Evolutionary conservation across 2,113 vertebrate genomes (phyloP), one percentile per base, ranked within the genome.

Genomic region (Dipodomys spectabilis): DNA sequence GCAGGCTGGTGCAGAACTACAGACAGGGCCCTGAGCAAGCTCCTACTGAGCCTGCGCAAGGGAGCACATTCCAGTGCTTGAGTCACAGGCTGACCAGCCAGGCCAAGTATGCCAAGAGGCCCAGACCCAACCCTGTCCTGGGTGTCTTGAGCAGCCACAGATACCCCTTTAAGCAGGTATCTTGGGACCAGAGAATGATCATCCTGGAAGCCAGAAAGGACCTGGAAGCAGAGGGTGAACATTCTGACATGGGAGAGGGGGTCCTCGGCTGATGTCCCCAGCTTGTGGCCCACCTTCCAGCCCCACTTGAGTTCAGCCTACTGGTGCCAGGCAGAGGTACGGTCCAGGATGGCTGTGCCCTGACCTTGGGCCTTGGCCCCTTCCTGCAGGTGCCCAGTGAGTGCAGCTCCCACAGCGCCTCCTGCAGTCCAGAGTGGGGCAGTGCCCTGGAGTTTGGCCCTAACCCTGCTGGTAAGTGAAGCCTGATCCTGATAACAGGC

Each of bases 371-470:
- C 75, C 62, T 83, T 75, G 8, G 2, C 72, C 6, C 67, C 64
- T 15, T 93, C 91, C 95, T 10, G 96, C 98, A 99, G 99, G 99
- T 98, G 77, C 98, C 98, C 82, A 98, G 98, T 2, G 99, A 99
- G 81, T 99, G 99, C 44, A 98, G 98, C 67, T 98, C 99, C 4
- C 97, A 98, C 97, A 99, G 99, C 96, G 98, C 99, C 35, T 99
- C 99, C 98, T 99, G 99, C 97, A 99, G 99, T 96, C 99, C 99
- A 0, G 99, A 99, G 97, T 99, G 99, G 99, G 99, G 99, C 98
- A 99, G 98, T 84, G 98, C 99, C 80, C 98, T 99, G 30, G 99
- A 99, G 45, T 99, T 99, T 44, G 97, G 98, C 96, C 97, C 98
- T 95, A 98, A 94, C 88, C 94, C 98, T 0, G 98, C 98, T 16